phyloP scores from a whole-genome alignment of 1,140 invertebrate genomes.

The Adoxophyes honmai region DNA sequence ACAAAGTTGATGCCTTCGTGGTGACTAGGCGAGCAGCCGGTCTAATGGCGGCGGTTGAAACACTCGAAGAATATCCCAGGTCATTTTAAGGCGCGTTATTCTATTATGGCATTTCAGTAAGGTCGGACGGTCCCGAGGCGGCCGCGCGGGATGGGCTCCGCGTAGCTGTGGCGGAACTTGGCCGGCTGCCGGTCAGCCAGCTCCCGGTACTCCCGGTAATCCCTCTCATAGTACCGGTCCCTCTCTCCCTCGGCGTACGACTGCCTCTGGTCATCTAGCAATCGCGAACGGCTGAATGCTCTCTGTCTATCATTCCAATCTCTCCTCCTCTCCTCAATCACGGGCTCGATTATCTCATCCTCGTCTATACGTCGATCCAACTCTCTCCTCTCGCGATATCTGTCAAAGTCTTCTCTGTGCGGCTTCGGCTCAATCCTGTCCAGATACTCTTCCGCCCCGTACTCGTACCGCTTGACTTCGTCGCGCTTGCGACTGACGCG shows the following conservation, averaged over 20 bases:
- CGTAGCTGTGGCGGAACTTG: constrained; percentile 73
- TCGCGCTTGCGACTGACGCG: constrained; percentile 63
- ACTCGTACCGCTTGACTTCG: constrained; percentile 58
- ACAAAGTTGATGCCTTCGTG: no score
- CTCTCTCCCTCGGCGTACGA: constrained; percentile 60
- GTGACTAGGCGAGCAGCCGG: no score
- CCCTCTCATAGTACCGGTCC: constrained; percentile 66
- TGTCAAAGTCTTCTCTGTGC: constrained; percentile 55
- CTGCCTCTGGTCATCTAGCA: constrained; percentile 65
- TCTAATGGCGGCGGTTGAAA: no score
- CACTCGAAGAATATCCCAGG: background rate
- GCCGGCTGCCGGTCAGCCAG: constrained; percentile 62
- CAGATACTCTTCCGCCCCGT: constrained; percentile 60
- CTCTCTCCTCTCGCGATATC: constrained; percentile 57
- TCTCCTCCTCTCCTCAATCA: constrained; percentile 63
- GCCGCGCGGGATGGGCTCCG: constrained; percentile 70
- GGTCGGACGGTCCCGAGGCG: constrained; percentile 70
- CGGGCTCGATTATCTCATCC: constrained; percentile 69
- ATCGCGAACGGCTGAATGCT: constrained; percentile 62
- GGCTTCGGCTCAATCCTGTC: constrained; percentile 64
- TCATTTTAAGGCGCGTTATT: constrained; percentile 13
- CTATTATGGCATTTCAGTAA: constrained; percentile 72
- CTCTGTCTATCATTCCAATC: constrained; percentile 67
- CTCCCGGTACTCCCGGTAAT: constrained; percentile 64
- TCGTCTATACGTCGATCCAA: constrained; percentile 65